Conservation (phyloP, 2,888 invertebrate genomes). For the Monochamus alternatus region DNA sequence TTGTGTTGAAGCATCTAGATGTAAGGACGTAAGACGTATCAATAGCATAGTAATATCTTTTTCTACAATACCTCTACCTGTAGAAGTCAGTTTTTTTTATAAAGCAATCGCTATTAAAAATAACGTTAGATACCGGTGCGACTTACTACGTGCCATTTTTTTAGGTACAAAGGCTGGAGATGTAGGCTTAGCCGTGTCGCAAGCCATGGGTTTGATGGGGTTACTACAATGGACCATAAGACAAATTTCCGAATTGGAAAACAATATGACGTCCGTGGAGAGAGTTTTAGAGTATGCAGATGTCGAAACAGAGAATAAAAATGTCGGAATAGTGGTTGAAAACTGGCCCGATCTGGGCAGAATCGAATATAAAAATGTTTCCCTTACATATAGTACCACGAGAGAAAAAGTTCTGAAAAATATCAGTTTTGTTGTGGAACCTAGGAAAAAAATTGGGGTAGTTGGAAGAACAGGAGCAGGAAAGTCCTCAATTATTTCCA, state of each 20-base stretch:
- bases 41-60: too few species aligned
- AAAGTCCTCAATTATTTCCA: constrained; percentile 82
- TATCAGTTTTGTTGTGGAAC: constrained; percentile 74
- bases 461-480: constrained; percentile 90
- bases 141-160: constrained; percentile 31
- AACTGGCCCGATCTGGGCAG: constrained; percentile 83
- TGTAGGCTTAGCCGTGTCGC: constrained; percentile 68
- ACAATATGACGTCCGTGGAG: constrained; percentile 93
- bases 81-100: too few species aligned
- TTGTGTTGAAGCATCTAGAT: too few species aligned
- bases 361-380: constrained; percentile 79
- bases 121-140: too few species aligned
- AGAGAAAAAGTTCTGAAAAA: constrained; percentile 76
- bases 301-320: constrained; percentile 74
- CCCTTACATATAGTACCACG: constrained; percentile 80
- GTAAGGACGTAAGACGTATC: too few species aligned
- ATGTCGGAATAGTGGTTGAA: constrained; percentile 42
- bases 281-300: constrained; percentile 87
- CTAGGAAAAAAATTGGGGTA: constrained; percentile 82
- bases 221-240: constrained; percentile 91
- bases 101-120: too few species aligned
- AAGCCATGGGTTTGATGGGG: constrained; percentile 66
- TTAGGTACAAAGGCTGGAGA: constrained; percentile 65
- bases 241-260: constrained; percentile 71
- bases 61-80: too few species aligned